Conservation (phyloP, 2,113 vertebrate genomes). For the Microcebus ravelobensis region DNA sequence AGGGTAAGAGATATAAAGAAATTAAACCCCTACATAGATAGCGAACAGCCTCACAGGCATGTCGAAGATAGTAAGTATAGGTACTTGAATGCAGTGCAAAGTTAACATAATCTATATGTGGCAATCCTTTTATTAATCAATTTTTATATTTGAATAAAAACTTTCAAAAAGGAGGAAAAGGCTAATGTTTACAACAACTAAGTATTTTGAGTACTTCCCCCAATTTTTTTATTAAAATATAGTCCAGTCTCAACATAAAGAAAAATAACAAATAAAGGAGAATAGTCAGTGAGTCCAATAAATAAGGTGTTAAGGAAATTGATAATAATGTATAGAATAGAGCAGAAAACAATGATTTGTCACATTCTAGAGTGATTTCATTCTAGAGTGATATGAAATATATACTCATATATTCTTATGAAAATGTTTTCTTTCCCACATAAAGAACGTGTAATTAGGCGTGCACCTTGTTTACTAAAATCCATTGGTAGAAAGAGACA, state of each 20-base stretch:
- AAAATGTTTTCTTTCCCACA: not conserved
- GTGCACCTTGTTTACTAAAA: not conserved
- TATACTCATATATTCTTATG: not conserved
- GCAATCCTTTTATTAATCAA: not conserved
- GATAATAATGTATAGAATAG: not conserved
- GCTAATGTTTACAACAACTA: not conserved
- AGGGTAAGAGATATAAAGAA: not conserved
- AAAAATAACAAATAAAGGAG: not conserved
- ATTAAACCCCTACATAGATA: fast-evolving
- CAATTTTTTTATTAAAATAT: not conserved
- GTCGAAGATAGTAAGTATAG: not conserved
- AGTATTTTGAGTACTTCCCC: not conserved
- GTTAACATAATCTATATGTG: not conserved
- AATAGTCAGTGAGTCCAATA: not conserved
- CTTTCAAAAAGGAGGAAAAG: not conserved
- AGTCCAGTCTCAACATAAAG: not conserved
- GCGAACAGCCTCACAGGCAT: not conserved
- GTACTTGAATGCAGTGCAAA: not conserved
- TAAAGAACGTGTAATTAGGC: not conserved
- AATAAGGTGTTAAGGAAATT: not conserved
- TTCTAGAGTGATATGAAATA: not conserved
- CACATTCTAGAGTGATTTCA: not conserved
- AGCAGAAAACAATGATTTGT: not conserved
- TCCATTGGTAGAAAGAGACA: not conserved
- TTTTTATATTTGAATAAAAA: not conserved